Evolutionary conservation across 2,113 vertebrate species (phyloP), one percentile per base, ranked within the genome.

Genomic region (human): DNA sequence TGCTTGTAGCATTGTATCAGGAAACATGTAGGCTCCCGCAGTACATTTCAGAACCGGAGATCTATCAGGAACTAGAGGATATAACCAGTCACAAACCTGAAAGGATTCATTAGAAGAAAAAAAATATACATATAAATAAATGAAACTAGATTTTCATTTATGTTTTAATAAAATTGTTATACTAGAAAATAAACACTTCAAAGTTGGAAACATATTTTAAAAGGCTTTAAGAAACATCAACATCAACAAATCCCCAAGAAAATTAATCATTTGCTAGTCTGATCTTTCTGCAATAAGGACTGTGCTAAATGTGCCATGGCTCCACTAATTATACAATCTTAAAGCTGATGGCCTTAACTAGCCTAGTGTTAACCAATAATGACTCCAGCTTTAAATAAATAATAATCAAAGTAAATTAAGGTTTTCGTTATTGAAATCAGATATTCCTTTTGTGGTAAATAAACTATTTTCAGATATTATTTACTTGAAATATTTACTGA

Each of bases 51-150:
- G 97, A 93, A 99, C 99, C 2, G 99, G 99, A 45, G 99, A 99
- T 95, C 99, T 98, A 84, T 98, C 98, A 91, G 98, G 97, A 99
- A 99, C 99, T 30, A 99, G 99, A 11, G 99, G 99, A 96, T 99
- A 99, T 1, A 99, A 87, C 99, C 99, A 99, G 98, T 99, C 99
- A 98, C 99, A 99, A 96, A 99, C 99, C 99, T 99, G 97, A 40
- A 96, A 81, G 55, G 93, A 92, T 85, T 25, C 23, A 70, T 35
- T 40, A 55, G 32, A 70, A 48, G 35, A 94, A 50, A 57, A n/a
- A 86, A 35, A 48, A 75, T 40, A 52, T 38, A 75, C n/a, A 43
- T 57, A 76, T 48, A 55, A 89, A 83, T 90, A 30, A 75, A 93
- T 13, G 7, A 23, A 94, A 79, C n/a, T n/a, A 83, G 30, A 76